Percentiles rank a stretch among this genome's conserved stretches.
These are phyloP conservation scores for Paracanthobrama guichenoti DNA, from an alignment of 2,113 vertebrate species.

Conservation along the genomic window DNA sequence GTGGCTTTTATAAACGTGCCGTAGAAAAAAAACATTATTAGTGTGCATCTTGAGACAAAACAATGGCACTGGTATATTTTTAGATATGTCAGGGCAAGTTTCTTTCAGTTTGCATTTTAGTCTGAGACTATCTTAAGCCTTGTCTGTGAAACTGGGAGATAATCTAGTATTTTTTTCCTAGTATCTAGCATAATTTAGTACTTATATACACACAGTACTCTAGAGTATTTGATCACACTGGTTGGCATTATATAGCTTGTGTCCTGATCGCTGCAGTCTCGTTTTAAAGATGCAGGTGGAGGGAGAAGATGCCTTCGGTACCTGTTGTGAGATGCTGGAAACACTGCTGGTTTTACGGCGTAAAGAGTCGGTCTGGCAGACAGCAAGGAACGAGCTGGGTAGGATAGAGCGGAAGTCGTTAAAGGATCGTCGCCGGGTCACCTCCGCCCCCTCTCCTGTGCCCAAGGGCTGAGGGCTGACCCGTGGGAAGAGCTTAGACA, in stretches of 20 bases:
- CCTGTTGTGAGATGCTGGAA: constrained; percentile 87
- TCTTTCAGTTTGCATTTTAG: too few relatives aligned
- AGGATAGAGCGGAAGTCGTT: constrained; percentile 97
- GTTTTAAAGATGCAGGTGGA: not conserved
- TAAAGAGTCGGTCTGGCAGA: constrained; percentile 87
- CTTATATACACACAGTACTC: not conserved
- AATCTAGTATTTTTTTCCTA: not conserved
- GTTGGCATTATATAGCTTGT: not conserved
- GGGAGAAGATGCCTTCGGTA: constrained; percentile 5
- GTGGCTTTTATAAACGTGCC: too few relatives aligned
- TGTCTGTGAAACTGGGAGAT: too few relatives aligned
- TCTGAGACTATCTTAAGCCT: too few relatives aligned
- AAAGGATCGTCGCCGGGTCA: constrained; percentile 86
- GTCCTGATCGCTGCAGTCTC: not conserved
- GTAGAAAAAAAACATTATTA: too few relatives aligned
- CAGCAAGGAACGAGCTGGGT: constrained; percentile 87
- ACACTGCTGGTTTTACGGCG: constrained; percentile 84
- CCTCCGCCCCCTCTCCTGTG: constrained; percentile 78
- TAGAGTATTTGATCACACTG: not conserved
- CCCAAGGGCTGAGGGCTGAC: constrained; percentile 72
- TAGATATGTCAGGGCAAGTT: too few relatives aligned
- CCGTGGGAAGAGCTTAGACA: constrained; percentile 93
- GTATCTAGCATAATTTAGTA: too few relatives aligned
- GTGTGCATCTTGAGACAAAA: too few relatives aligned
- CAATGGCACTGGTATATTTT: too few relatives aligned